Base-by-base conservation (phyloP, 2,888 invertebrate genomes). In the Ametastegia equiseti region DNA sequence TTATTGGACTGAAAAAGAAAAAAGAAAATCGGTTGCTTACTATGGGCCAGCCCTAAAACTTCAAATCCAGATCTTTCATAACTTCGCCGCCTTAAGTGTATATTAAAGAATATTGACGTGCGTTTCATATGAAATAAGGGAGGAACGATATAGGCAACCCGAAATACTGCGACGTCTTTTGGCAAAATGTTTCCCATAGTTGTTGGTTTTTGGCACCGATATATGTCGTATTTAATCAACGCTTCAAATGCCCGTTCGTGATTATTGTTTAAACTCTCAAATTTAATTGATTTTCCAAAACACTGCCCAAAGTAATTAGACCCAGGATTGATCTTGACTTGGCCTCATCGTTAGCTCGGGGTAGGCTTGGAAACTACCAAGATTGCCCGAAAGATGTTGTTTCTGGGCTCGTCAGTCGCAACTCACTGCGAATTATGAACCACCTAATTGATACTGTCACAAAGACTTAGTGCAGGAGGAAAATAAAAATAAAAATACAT, bases 271-370 rank as follows among this genome's bases (percentile, higher is more conserved):
- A 54, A 33, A 36, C 33, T 50, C 13, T 54, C 33, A 19, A 19
- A 50, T n/a, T 30, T 9, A 75, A 75, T 75, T 23, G 73, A 75
- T 75, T 75, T 75, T 36, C 36, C 54, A 75, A 75, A 75, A 75
- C 73, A 75, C 50, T 75, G 36, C 13, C 73, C 54, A 36, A 54
- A 50, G 73, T 54, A 75, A 75, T 75, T 75, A 54, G n/a, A 75
- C 54, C 33, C 54, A 6, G 36, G 23, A 54, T 54, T 75, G 73
- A 75, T 75, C 54, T 75, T 23, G 33, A 75, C 73, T 50, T 36
- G 54, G 73, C 73, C n/a, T n/a, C n/a, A n/a, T n/a, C n/a, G n/a
- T 75, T 36, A 75, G 54, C 36, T 75, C 13, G 36, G 73, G 42
- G 54, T 15, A 36, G 36, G 13, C 27, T 45, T 42, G 27, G 3